A percentile compares a stretch with the other conserved stretches of the same genome.
phyloP scores from a whole-genome alignment of 2,888 invertebrate species.

The Coelogynopora nodosa region DNA sequence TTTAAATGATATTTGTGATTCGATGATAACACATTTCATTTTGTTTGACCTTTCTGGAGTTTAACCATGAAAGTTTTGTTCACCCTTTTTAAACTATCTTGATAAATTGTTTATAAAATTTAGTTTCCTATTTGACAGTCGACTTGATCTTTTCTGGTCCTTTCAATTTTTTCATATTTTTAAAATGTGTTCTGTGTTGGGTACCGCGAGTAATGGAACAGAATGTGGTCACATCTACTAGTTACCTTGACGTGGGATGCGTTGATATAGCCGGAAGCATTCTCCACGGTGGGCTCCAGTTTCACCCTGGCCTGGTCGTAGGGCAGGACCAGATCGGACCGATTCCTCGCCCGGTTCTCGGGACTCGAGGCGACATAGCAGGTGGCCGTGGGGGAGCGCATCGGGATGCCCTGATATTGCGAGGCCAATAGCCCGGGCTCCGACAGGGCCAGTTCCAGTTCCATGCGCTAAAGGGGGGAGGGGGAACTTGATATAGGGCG shows the following conservation, averaged over 20 bases:
- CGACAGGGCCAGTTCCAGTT: background rate
- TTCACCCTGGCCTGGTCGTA: conserved; percentile 32
- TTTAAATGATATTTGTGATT: too few species aligned
- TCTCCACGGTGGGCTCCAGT: background rate
- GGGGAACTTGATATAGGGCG: background rate
- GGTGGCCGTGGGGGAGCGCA: background rate
- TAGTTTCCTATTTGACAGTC: too few species aligned
- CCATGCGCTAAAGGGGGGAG: background rate
- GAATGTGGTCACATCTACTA: too few species aligned
- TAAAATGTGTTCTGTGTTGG: too few species aligned
- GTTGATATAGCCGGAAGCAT: conserved; percentile 31
- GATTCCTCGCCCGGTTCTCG: conserved; percentile 19
- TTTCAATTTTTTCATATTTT: too few species aligned
- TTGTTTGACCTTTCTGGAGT: too few species aligned
- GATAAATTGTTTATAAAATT: too few species aligned
- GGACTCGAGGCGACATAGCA: conserved; percentile 15
- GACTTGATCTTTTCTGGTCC: too few species aligned
- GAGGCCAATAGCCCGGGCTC: background rate
- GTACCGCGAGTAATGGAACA: too few species aligned
- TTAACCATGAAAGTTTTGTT: too few species aligned
- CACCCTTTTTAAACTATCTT: too few species aligned
- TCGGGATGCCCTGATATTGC: background rate
- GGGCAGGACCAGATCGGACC: background rate
- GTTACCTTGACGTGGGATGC: conserved; percentile 4
- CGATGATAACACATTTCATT: too few species aligned